Percentiles rank a stretch among this genome's conserved stretches.
Evolutionary conservation across 2,113 vertebrate species (phyloP).

Genomic region (Festucalex cinctus): DNA sequence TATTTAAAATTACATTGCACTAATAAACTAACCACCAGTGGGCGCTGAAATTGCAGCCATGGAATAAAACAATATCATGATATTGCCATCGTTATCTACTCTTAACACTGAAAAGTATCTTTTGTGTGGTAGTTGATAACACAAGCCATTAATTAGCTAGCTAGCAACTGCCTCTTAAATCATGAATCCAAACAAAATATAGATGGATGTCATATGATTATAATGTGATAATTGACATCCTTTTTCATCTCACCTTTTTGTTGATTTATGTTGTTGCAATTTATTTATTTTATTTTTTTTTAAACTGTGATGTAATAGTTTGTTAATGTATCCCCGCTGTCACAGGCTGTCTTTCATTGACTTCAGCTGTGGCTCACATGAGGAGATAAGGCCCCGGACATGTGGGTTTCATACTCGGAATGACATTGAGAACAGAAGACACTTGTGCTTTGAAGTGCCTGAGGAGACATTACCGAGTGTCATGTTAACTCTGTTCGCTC

Average conservation of each 20-base stretch:
- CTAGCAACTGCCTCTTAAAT: neutral
- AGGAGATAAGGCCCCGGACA: conserved; percentile 46
- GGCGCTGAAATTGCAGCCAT: too few species aligned
- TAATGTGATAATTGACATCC: neutral
- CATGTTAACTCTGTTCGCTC: conserved; percentile 45
- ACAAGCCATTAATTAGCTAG: neutral
- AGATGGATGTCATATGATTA: neutral
- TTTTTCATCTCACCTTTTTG: neutral
- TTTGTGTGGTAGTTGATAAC: neutral
- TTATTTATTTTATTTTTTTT: too few species aligned
- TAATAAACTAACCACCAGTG: too few species aligned
- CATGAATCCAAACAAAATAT: neutral
- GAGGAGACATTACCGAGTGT: conserved; percentile 53
- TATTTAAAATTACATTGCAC: too few species aligned
- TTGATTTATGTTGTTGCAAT: neutral
- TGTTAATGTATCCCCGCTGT: conserved; percentile 13
- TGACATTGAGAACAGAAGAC: conserved; percentile 53
- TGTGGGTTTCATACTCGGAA: conserved; percentile 48
- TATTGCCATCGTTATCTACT: too few species aligned
- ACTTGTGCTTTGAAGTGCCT: conserved; percentile 57
- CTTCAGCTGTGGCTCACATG: conserved; percentile 48
- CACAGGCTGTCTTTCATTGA: conserved; percentile 29
- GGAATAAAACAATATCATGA: too few species aligned
- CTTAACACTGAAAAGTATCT: neutral
- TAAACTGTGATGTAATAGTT: neutral